Evolutionary conservation across 1,140 invertebrate genomes (phyloP), one percentile per base, ranked within the genome.

Genomic region (Atta colombica): DNA sequence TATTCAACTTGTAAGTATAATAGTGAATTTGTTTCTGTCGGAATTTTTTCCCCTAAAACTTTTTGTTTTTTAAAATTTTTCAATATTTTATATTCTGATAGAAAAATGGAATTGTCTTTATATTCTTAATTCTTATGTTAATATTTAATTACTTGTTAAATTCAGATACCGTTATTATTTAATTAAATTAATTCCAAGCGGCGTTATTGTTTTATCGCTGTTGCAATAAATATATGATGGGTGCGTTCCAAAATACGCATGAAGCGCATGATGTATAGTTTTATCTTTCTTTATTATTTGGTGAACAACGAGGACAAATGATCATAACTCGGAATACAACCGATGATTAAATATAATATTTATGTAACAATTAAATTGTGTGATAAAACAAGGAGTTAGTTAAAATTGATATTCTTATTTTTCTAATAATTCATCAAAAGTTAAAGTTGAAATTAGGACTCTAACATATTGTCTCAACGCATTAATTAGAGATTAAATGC

Each of bases 71-170:
- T 14, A 10, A 31, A 35, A 77, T 77, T 31, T 55, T 35, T 39
- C 0, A 39, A 7, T 14, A 0, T 2, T 60, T 7, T 14, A 7
- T 35, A 21, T 21, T 58, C n/a, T 21, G n/a, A 58, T 7, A 35
- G 51, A 39, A 60, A 74, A 58, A 21, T 75, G 1, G 6, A 75
- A 14, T 58, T 75, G 16, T 58, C 12, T n/a, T 28, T 14, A 14
- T 55, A 53, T 31, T 2, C 53, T 31, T 21, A 28, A 53, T 53
- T 2, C 53, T 31, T 35, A 51, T 53, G 1, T 72, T 10, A 55
- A 55, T 31, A 16, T 58, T 75, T 21, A 75, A 58, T 16, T 31
- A 58, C n/a, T 74, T 7, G 14, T 72, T 72, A 58, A 58, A 75
- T 58, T 75, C 6, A 74, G 5, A n/a, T 16, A 75, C 16, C 3